Base-by-base conservation (phyloP, 2,113 vertebrate genomes). In the Hydropotes inermis region DNA sequence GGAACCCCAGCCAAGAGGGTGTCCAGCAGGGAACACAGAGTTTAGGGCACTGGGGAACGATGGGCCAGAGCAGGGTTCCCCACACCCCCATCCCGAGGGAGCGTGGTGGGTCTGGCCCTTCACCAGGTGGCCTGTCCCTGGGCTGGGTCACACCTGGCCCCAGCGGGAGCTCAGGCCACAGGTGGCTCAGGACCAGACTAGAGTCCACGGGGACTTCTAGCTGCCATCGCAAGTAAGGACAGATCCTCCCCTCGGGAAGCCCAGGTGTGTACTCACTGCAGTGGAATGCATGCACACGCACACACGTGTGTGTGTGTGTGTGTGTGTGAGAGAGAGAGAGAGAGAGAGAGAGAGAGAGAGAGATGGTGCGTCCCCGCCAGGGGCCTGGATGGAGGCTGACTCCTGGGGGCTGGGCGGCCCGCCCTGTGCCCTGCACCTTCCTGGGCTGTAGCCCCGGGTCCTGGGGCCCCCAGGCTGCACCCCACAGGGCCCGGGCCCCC, bases 41-140 rank as follows among this genome's bases (percentile, higher is more conserved):
- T 12, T 6, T 43, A 14, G 74, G 9, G 10, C 23, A 3, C 27
- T 7, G 30, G 14, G n/a, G 23, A 39, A 8, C 1, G 25, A n/a
- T 28, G 23, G 57, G 61, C 36, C 45, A 13, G 70, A 83, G 13
- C 0, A 1, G 33, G 17, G 43, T 1, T 54, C 30, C 50, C 11
- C 13, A 4, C 1, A 0, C 8, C 0, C 55, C 30, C 36, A 17
- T 1, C 27, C 36, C 6, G 11, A 43, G 54, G 7, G 9, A 27
- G 74, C 5, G 2, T 6, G 10, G 9, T 16, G 52, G 52, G 3
- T n/a, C 39, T 12, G 16, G 55, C 7, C 43, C 5, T 5, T 36
- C 21, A 0, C 3, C 12, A 8, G 50, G 43, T 9, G 14, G 47
- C 47, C 61, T 33, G n/a, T 54, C 45, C 27, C 74, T 10, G 7